These are phyloP conservation scores for Thunnus thynnus DNA, from an alignment of 2,113 vertebrate genomes.

Conservation along the genomic window DNA sequence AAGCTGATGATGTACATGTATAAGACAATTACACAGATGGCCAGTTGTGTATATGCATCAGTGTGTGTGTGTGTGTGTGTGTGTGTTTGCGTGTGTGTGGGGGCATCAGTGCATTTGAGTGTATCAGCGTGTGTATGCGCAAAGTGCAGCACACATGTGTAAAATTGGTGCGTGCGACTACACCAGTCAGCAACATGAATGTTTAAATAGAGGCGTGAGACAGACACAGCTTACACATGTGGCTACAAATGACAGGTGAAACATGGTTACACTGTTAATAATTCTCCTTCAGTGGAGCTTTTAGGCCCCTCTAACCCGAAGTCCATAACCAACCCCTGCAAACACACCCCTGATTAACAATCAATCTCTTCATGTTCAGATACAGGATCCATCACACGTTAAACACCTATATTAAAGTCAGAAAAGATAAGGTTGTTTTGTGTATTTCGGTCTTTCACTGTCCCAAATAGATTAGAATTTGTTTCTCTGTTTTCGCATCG, in stretches of 20 bases:
- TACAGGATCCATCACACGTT: conserved; percentile 71
- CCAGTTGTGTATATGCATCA: conserved; percentile 72
- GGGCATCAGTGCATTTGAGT: conserved; percentile 54
- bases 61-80: conserved; percentile 46
- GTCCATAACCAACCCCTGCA: conserved; percentile 53
- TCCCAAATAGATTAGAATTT: conserved; percentile 65
- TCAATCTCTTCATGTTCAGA: conserved; percentile 66
- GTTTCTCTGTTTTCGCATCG: conserved; percentile 77
- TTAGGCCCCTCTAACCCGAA: conserved; percentile 39
- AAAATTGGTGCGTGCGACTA: conserved; percentile 82
- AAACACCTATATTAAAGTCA: conserved; percentile 81
- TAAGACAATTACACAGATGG: conserved; percentile 90
- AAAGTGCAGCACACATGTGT: conserved; percentile 71
- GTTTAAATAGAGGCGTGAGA: conserved; percentile 91
- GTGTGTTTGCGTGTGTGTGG: conserved; percentile 55
- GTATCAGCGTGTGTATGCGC: conserved; percentile 48
- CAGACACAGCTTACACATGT: conserved; percentile 94
- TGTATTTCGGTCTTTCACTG: conserved; percentile 67
- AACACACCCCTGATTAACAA: conserved; percentile 64
- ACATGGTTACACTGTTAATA: conserved; percentile 82
- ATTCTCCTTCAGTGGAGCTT: conserved; percentile 57
- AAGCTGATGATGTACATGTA: conserved; percentile 88
- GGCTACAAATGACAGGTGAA: conserved; percentile 93
- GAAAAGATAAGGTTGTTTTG: conserved; percentile 71
- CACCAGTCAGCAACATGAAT: conserved; percentile 90